phyloP scores from a whole-genome alignment of 30 jellyfish, hydroid and myxozoan genomes.

The Chironex yamaguchii region DNA sequence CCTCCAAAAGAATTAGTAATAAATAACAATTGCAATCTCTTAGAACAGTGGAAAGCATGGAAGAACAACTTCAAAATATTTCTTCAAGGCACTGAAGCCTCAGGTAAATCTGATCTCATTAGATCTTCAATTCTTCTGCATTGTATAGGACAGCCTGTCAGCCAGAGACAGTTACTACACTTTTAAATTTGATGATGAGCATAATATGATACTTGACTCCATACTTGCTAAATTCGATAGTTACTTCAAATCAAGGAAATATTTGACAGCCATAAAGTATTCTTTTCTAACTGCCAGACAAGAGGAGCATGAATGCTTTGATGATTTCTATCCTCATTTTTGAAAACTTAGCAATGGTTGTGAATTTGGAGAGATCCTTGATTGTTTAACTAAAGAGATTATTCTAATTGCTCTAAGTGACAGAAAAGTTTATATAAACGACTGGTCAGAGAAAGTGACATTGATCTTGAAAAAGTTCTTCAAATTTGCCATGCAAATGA shows the following conservation, averaged over 20 bases:
- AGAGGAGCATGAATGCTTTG: conserved; percentile 17
- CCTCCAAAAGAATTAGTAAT: conserved; percentile 39
- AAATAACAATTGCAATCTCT: conserved; percentile 42
- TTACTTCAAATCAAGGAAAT: conserved; percentile 35
- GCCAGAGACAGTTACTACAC: conserved; percentile 18
- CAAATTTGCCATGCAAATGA: not conserved
- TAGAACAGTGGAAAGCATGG: conserved; percentile 63
- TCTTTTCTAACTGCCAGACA: conserved; percentile 34
- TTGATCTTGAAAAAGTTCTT: conserved; percentile 35
- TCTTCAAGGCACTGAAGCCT: conserved; percentile 16
- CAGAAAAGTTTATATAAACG: not conserved
- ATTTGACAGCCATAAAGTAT: conserved; percentile 2
- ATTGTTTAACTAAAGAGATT: conserved; percentile 29
- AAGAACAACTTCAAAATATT: conserved; percentile 40
- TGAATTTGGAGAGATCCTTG: conserved; percentile 35
- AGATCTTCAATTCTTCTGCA: conserved; percentile 41
- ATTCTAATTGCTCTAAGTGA: conserved; percentile 10
- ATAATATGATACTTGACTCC: not conserved
- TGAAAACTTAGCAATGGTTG: conserved; percentile 17
- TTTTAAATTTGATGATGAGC: not conserved
- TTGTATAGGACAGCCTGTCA: conserved; percentile 50
- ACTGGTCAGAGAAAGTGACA: conserved; percentile 9
- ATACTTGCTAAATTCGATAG: conserved; percentile 16
- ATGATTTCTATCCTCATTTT: conserved; percentile 30
- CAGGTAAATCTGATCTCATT: not conserved